Conservation (phyloP, 2,113 vertebrate genomes). For the Octodon degus region DNA sequence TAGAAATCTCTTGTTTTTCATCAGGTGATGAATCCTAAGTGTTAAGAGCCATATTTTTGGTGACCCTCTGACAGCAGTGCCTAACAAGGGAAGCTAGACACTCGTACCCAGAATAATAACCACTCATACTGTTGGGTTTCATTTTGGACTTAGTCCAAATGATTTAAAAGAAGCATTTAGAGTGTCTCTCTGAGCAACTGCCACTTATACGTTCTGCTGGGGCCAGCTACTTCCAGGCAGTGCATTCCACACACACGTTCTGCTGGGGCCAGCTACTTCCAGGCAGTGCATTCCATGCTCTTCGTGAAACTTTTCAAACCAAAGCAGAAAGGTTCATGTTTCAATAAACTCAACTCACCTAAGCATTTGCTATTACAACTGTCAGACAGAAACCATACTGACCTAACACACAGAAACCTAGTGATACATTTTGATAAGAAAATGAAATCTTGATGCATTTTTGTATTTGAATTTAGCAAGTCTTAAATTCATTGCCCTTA, state of each 20-base stretch:
- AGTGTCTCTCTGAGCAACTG: neutral
- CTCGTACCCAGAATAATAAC: neutral
- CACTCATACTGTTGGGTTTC: neutral
- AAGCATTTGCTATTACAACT: conserved; percentile 11
- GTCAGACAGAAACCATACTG: neutral
- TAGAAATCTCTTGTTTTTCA: conserved; percentile 24
- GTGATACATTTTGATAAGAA: neutral
- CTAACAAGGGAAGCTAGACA: neutral
- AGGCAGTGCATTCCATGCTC: neutral
- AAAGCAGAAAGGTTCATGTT: neutral
- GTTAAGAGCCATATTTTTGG: conserved; percentile 42
- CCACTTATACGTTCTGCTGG: neutral
- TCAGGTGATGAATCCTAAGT: conserved; percentile 34
- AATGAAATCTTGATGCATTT: neutral
- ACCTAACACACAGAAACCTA: neutral
- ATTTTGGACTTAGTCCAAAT: neutral
- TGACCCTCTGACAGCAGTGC: conserved; percentile 40
- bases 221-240: neutral
- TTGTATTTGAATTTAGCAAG: neutral
- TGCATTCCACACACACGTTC: neutral
- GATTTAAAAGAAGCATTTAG: conserved; percentile 12
- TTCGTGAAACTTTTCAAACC: neutral
- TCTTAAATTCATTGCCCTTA: neutral
- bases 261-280: neutral
- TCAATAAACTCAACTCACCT: neutral